These are phyloP conservation scores for Pelvicachromis taeniatus DNA, from an alignment of 2,113 vertebrate species.

Conservation along the genomic window DNA sequence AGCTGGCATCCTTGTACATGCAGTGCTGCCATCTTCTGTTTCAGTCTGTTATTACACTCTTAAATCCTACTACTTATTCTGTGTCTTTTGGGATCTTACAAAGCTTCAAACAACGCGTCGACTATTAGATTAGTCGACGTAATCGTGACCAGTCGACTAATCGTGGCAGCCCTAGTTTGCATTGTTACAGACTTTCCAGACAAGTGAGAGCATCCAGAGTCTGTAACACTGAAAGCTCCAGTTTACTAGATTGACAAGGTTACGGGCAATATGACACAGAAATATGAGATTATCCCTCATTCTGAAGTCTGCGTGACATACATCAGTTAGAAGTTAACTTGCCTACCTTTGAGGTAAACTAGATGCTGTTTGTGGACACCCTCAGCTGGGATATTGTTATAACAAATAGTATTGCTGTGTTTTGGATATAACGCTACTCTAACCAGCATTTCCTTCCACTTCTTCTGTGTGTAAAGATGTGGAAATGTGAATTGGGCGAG, in stretches of 20 bases:
- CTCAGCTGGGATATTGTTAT: not conserved
- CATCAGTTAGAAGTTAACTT: not conserved
- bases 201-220: not conserved
- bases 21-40: too few species aligned
- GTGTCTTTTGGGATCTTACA: too few species aligned
- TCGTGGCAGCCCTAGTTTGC: too few species aligned
- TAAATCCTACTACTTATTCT: too few species aligned
- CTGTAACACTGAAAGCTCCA: not conserved
- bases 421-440: not conserved
- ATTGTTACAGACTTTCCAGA: not conserved
- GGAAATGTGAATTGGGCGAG: slow-evolving; percentile 99
- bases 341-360: not conserved
- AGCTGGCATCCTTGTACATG: too few species aligned
- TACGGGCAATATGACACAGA: not conserved
- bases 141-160: too few species aligned
- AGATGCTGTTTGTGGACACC: not conserved
- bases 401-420: not conserved
- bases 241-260: not conserved
- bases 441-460: not conserved
- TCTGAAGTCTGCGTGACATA: accelerated
- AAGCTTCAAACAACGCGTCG: too few species aligned
- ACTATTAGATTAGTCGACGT: too few species aligned
- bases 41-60: too few species aligned
- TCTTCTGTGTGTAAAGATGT: slow-evolving; percentile 72
- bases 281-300: not conserved